Percentiles rank a stretch among this genome's conserved stretches.
Evolutionary conservation across 2,797 vertebrate genomes (phyloP).

Genomic region (Pseudotriccus pelzelni): DNA sequence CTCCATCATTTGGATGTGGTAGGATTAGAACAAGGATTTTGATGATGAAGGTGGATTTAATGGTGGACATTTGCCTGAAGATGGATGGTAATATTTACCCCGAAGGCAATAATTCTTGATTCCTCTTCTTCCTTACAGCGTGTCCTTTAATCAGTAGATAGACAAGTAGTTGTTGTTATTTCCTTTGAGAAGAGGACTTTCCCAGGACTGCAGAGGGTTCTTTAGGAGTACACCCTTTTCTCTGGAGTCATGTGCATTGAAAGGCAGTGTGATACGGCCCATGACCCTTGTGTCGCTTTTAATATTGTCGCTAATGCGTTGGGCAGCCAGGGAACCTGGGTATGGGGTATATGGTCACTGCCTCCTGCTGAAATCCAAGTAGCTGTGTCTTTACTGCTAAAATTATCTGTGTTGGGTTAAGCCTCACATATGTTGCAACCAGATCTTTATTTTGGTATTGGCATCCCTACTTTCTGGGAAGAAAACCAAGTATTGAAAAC

Average conservation of each 20-base stretch:
- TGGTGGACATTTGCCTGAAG: not conserved
- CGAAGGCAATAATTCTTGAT: not conserved
- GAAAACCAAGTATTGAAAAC: conserved; percentile 1
- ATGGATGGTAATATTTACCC: not conserved
- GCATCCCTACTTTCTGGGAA: not conserved
- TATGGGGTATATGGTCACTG: not conserved
- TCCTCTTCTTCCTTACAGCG: not conserved
- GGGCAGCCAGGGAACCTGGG: not conserved
- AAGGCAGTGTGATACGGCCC: not conserved
- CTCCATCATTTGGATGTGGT: not conserved
- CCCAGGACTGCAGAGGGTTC: not conserved
- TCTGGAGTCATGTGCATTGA: not conserved
- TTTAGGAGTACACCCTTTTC: not conserved
- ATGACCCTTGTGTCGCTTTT: not conserved
- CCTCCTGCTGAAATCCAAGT: conserved; percentile 15
- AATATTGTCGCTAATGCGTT: not conserved
- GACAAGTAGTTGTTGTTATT: not conserved
- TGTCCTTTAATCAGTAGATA: conserved; percentile 9
- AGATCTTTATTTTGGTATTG: conserved; percentile 16
- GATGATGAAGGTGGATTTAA: not conserved
- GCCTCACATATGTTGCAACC: not conserved
- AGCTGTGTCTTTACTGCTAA: conserved; percentile 21
- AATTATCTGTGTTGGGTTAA: conserved; percentile 33
- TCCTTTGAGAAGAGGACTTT: not conserved
- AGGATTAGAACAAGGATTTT: not conserved